Conservation (phyloP, 2,888 invertebrate species). For the Lysandra bellargus region DNA sequence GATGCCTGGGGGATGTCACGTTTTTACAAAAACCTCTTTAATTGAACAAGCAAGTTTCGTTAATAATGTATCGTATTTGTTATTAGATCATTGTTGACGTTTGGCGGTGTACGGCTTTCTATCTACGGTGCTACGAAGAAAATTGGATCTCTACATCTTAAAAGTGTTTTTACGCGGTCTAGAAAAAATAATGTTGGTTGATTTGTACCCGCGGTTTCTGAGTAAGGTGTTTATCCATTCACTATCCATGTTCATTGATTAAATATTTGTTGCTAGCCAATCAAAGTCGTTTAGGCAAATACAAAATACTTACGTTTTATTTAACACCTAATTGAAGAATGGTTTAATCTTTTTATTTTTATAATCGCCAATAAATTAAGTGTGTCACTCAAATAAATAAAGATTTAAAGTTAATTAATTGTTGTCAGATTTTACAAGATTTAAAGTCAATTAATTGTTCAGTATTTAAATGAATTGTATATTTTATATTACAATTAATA, state of each 20-base stretch:
- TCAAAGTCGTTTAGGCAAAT: too few species aligned
- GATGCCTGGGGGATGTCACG: slow-evolving; percentile 32
- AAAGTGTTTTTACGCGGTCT: too few species aligned
- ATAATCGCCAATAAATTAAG: too few species aligned
- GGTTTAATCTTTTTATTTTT: too few species aligned
- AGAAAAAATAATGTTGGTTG: too few species aligned
- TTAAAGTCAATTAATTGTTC: not conserved
- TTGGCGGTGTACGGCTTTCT: not conserved
- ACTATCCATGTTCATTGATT: too few species aligned
- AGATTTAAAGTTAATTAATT: not conserved
- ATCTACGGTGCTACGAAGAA: not conserved
- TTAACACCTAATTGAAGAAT: too few species aligned
- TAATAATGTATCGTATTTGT: slow-evolving; percentile 14
- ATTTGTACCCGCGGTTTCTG: too few species aligned
- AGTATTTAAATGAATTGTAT: not conserved
- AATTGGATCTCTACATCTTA: not conserved
- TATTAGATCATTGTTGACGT: not conserved
- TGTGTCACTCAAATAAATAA: not conserved
- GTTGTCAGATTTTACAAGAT: not conserved
- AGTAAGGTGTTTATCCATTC: too few species aligned
- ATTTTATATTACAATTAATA: not conserved
- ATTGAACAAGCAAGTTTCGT: slow-evolving; percentile 30
- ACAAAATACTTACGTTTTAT: too few species aligned
- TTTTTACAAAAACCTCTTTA: slow-evolving; percentile 34
- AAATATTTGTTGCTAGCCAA: too few species aligned